Conservation (phyloP, 2,113 vertebrate genomes). For the Thinocorus orbignyianus region DNA sequence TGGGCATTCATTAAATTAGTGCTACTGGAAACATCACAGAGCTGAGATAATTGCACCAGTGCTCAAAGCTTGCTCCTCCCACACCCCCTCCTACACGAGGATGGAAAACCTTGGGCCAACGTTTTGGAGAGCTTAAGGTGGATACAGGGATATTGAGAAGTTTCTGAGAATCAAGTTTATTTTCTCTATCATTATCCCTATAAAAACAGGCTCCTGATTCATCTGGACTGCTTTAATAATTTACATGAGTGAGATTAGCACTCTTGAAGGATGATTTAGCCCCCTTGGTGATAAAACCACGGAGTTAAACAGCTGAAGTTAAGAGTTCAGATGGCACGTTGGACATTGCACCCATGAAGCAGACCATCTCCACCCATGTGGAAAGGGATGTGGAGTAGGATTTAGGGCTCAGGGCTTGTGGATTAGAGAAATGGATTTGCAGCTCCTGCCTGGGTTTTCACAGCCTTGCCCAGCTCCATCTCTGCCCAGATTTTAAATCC, state of each 20-base stretch:
- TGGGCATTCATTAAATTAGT: constrained; percentile 19
- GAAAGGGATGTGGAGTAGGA: not conserved
- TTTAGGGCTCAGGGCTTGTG: not conserved
- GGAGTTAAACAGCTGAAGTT: not conserved
- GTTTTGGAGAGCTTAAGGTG: not conserved
- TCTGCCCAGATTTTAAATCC: not conserved
- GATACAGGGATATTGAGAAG: not conserved
- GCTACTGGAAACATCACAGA: constrained; percentile 1
- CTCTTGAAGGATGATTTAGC: not conserved
- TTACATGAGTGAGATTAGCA: not conserved
- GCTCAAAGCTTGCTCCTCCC: not conserved
- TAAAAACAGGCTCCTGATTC: not conserved
- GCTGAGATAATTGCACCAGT: not conserved
- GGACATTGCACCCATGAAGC: not conserved
- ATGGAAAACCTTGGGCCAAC: not conserved
- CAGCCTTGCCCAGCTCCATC: not conserved
- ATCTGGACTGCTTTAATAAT: not conserved
- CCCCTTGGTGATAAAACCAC: not conserved
- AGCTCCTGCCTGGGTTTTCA: not conserved
- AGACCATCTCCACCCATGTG: not conserved
- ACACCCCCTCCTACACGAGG: not conserved
- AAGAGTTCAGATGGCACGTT: not conserved
- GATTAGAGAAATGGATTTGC: not conserved
- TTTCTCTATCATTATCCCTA: not conserved
- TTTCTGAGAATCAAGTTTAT: not conserved